These are phyloP conservation scores for Caenorhabditis tropicalis DNA, from an alignment of 1,140 invertebrate species.

Conservation along the genomic window DNA sequence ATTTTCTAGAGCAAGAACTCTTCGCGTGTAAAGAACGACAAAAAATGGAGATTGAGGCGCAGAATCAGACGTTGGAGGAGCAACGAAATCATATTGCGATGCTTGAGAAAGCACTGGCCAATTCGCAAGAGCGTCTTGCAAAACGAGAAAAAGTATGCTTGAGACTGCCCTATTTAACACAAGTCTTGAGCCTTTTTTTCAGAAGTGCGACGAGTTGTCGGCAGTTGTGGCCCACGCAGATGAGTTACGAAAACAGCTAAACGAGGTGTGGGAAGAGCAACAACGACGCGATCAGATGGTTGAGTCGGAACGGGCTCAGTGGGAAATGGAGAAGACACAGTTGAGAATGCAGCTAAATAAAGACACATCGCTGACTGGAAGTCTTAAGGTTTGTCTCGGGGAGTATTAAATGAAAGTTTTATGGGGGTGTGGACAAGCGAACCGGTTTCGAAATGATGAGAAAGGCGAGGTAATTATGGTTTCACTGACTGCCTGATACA, in stretches of 20 bases:
- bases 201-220: slow-evolving; percentile 50
- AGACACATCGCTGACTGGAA: slow-evolving; percentile 36
- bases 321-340: slow-evolving; percentile 58
- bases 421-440: not conserved
- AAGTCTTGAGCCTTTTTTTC: slow-evolving; percentile 6
- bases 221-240: slow-evolving; percentile 28
- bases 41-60: slow-evolving; percentile 87
- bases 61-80: slow-evolving; percentile 85
- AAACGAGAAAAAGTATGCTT: slow-evolving; percentile 85
- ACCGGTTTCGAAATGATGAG: not conserved
- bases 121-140: slow-evolving; percentile 86
- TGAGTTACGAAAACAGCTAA: slow-evolving; percentile 38
- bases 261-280: slow-evolving; percentile 46
- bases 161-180: not conserved
- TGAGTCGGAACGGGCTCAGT: slow-evolving; percentile 52
- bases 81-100: slow-evolving; percentile 90
- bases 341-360: slow-evolving; percentile 56
- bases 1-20: slow-evolving; percentile 83
- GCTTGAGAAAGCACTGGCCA: slow-evolving; percentile 86
- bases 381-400: slow-evolving; percentile 15
- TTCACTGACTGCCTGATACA: not conserved
- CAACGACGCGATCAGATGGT: slow-evolving; percentile 46
- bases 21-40: slow-evolving; percentile 85
- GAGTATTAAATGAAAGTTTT: not conserved
- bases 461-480: not conserved